phyloP scores from a whole-genome alignment of 2,888 invertebrate genomes.

The Heliconius ismenius region DNA sequence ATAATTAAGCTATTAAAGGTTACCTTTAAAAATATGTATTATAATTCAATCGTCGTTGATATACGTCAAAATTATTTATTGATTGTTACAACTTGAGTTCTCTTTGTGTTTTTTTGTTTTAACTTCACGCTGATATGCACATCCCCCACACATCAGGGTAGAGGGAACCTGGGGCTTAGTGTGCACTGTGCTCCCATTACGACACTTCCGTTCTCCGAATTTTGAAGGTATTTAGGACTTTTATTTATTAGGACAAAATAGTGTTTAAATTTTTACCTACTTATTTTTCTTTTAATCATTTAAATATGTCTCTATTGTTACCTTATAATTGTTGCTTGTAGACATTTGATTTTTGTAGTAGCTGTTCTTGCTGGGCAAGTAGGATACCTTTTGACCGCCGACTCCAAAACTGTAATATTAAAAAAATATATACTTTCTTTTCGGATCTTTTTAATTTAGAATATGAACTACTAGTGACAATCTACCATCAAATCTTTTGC shows the following conservation, averaged over 20 bases:
- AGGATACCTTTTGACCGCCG: constrained; percentile 84
- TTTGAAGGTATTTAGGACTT: neutral
- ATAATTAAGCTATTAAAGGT: neutral
- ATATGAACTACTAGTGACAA: too few species aligned
- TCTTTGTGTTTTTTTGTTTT: too few species aligned
- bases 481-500: too few species aligned
- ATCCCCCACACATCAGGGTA: too few species aligned
- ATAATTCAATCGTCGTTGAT: too few species aligned
- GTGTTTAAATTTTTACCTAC: neutral
- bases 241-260: too few species aligned
- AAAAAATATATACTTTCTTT: neutral
- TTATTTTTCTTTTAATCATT: neutral
- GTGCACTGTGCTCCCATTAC: neutral
- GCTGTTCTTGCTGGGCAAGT: constrained; percentile 81
- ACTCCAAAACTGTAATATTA: constrained; percentile 75
- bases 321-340: constrained; percentile 83
- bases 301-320: constrained; percentile 46
- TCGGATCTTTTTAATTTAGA: too few species aligned
- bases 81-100: too few species aligned
- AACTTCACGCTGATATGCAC: neutral
- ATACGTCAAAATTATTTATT: too few species aligned
- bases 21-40: neutral
- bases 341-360: constrained; percentile 84
- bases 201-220: neutral
- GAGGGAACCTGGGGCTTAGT: neutral